Percentiles rank a stretch among this genome's conserved stretches.
These are phyloP conservation scores for Diplolepis rosae DNA, from an alignment of 2,888 invertebrate species.

Conservation along the genomic window DNA sequence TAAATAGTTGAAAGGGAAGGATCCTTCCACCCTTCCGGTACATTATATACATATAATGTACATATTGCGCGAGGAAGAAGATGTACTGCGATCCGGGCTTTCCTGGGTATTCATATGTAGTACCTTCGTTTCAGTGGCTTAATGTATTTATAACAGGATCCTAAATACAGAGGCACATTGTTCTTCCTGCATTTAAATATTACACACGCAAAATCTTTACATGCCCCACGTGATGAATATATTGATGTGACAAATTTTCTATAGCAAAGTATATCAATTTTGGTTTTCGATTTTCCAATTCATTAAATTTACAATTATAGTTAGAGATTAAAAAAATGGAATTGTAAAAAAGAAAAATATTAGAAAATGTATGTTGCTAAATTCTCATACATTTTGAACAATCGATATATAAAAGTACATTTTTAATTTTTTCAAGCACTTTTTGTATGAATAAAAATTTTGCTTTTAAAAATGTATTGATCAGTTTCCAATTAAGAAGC, in stretches of 20 bases:
- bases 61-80: slow-evolving; percentile 31
- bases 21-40: slow-evolving; percentile 41
- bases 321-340: no score
- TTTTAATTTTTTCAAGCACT: no score
- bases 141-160: slow-evolving; percentile 30
- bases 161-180: neutral
- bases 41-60: slow-evolving; percentile 27
- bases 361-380: no score
- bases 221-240: slow-evolving; percentile 11
- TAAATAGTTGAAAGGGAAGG: slow-evolving; percentile 55
- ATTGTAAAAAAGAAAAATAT: no score
- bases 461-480: no score
- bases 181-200: slow-evolving; percentile 16
- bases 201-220: neutral
- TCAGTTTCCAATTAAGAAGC: neutral
- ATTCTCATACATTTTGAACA: no score
- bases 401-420: no score
- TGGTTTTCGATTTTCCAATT: no score
- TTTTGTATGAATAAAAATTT: no score
- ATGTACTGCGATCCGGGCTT: slow-evolving; percentile 25
- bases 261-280: no score
- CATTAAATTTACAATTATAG: no score
- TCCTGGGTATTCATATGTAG: slow-evolving; percentile 21
- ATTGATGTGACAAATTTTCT: no score
- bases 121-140: slow-evolving; percentile 2